Percentiles rank a stretch among this genome's conserved stretches.
phyloP scores from a whole-genome alignment of 2,797 vertebrate species.

The Calcarius lapponicus region DNA sequence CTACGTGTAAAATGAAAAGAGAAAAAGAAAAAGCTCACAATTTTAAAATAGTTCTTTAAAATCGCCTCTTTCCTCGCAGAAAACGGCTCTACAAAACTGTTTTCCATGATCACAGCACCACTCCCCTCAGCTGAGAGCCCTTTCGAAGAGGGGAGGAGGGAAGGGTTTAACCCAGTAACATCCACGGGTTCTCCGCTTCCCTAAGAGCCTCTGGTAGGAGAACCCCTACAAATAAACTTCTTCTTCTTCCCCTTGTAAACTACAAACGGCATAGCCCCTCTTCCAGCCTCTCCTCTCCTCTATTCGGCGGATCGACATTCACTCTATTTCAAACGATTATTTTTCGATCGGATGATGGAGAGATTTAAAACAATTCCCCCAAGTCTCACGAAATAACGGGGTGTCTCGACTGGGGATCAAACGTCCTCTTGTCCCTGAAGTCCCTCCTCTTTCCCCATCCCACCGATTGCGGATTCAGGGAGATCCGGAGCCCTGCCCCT shows the following conservation, averaged over 20 bases:
- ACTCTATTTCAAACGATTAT: accelerated
- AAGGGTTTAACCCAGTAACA: accelerated
- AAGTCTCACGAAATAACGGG: not conserved
- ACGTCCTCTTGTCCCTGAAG: accelerated
- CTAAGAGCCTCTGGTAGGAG: accelerated
- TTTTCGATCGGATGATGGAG: accelerated
- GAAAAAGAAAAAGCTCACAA: too few relatives aligned
- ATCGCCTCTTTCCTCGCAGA: not conserved
- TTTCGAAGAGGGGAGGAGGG: not conserved
- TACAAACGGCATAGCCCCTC: not conserved
- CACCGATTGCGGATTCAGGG: accelerated
- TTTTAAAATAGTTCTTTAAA: not conserved
- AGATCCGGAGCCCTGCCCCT: accelerated
- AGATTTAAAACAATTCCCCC: not conserved
- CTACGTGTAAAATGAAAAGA: not conserved
- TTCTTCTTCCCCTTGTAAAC: not conserved
- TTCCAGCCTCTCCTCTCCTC: not conserved
- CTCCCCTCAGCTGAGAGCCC: not conserved
- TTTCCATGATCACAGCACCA: accelerated
- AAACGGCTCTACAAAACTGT: accelerated
- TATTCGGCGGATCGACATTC: too few relatives aligned
- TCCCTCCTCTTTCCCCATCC: not conserved
- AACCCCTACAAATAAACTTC: not conserved
- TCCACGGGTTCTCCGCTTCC: accelerated
- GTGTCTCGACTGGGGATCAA: not conserved